These are phyloP conservation scores for Drosophila ironensis DNA, from an alignment of 1,140 invertebrate genomes.

Conservation along the genomic window DNA sequence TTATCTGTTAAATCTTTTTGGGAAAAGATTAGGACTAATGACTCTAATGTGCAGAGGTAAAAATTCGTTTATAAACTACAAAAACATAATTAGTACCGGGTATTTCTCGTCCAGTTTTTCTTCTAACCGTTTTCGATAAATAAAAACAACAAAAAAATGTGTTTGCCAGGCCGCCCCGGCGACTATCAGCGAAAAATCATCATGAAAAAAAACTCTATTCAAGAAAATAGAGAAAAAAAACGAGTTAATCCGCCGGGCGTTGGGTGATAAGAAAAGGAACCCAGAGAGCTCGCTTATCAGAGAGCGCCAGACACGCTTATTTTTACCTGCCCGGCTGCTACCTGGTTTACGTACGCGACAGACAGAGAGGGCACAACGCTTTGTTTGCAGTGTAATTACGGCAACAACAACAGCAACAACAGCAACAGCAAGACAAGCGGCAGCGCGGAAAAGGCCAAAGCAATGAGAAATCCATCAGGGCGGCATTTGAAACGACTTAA, in stretches of 20 bases:
- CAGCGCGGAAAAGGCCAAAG: no score
- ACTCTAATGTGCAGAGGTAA: no score
- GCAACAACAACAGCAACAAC: no score
- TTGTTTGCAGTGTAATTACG: conserved; percentile 58
- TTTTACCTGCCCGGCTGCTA: conserved; percentile 14
- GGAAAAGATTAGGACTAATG: no score
- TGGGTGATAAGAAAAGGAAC: conserved; percentile 46
- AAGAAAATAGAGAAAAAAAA: not conserved
- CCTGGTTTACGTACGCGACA: conserved; percentile 32
- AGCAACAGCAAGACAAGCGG: no score
- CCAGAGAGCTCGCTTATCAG: conserved; percentile 43
- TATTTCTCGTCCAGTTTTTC: no score
- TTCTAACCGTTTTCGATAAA: conserved; percentile 15
- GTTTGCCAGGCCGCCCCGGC: conserved; percentile 24
- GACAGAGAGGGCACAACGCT: not conserved
- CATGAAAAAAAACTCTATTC: not conserved
- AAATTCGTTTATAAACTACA: no score
- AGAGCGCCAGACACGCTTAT: conserved; percentile 9
- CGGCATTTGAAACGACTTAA: conserved; percentile 61
- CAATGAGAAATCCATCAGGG: conserved; percentile 52
- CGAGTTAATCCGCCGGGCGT: not conserved
- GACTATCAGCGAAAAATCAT: not conserved
- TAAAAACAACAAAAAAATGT: conserved; percentile 41
- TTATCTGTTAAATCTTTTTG: no score
- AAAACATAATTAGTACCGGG: no score